Evolutionary conservation across 2,113 vertebrate genomes (phyloP).

Genomic region (Copsychus sechellarum): DNA sequence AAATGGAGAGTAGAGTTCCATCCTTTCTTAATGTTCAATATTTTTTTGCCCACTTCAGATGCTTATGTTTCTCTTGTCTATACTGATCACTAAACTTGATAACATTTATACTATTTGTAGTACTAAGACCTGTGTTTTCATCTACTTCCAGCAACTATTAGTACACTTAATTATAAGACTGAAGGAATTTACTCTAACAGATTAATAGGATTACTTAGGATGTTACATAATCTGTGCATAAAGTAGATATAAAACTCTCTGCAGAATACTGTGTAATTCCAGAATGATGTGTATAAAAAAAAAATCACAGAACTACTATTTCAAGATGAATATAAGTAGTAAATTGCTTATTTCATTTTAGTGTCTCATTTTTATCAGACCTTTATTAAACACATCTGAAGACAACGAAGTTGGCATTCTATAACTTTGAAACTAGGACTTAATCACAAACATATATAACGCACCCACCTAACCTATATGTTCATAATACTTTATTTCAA

Average conservation of each 20-base stretch:
- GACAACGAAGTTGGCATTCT: not conserved
- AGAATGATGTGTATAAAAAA: not conserved
- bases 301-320: not conserved
- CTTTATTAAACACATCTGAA: not conserved
- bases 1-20: not conserved
- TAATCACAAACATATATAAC: not conserved
- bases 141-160: not conserved
- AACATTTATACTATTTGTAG: not conserved
- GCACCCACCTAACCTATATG: not conserved
- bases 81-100: not conserved
- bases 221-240: not conserved
- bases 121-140: not conserved
- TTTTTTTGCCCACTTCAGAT: not conserved
- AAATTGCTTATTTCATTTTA: not conserved
- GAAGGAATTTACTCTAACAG: not conserved
- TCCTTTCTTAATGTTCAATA: not conserved
- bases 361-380: not conserved
- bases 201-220: not conserved
- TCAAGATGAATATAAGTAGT: not conserved
- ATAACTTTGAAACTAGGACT: not conserved
- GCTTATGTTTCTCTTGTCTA: not conserved
- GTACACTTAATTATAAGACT: not conserved
- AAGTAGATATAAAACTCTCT: not conserved
- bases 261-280: not conserved
- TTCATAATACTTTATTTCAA: not conserved